Percentiles rank a stretch among this genome's conserved stretches.
phyloP scores from a whole-genome alignment of 2,113 vertebrate species.

The Paradoxurus hermaphroditus region DNA sequence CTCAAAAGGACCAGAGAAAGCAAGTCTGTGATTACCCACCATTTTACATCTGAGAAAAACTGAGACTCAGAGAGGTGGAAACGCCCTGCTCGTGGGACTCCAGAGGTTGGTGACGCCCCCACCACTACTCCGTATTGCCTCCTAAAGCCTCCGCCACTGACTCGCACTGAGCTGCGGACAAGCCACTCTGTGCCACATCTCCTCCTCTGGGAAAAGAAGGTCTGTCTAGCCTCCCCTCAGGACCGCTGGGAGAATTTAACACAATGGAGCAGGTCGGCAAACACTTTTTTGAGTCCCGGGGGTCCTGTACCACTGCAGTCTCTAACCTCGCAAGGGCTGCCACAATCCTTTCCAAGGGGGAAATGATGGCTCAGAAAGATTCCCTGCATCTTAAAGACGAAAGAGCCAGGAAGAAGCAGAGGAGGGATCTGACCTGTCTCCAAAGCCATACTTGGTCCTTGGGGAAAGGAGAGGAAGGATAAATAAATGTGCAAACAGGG shows the following conservation, averaged over 20 bases:
- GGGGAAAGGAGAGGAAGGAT: not conserved
- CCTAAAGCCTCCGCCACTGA: not conserved
- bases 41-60: not conserved
- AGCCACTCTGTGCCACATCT: not conserved
- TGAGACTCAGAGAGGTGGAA: not conserved
- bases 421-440: not conserved
- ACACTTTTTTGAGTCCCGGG: not conserved
- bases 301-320: not conserved
- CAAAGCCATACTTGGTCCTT: not conserved
- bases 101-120: not conserved
- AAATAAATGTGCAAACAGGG: not conserved
- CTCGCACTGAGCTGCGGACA: rapidly evolving
- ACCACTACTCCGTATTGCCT: not conserved
- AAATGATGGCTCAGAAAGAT: not conserved
- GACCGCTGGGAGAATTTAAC: not conserved
- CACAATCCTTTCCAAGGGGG: not conserved
- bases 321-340: not conserved
- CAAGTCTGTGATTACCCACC: not conserved
- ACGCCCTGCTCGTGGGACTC: not conserved
- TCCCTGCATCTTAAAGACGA: not conserved
- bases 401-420: not conserved
- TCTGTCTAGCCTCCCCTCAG: not conserved
- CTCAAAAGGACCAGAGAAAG: not conserved
- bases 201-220: not conserved
- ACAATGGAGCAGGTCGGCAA: not conserved